Conservation (phyloP, 2,888 invertebrate genomes). For the Hydroisotoma schaefferi region DNA sequence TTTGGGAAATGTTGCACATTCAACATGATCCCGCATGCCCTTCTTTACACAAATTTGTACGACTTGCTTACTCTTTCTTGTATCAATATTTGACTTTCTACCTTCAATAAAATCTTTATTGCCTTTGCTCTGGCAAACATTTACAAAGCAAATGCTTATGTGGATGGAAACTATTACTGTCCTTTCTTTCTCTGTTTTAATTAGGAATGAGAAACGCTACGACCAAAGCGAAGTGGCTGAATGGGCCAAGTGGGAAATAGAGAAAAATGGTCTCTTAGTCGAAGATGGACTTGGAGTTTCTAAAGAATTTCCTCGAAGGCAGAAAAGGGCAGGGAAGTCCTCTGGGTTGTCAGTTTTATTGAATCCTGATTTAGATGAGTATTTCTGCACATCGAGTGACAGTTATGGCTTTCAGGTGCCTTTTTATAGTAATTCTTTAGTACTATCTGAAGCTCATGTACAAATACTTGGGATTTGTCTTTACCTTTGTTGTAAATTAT, state of each 20-base stretch:
- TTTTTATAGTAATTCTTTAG: no score
- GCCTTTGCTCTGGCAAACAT: no score
- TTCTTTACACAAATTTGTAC: slow-evolving; percentile 5
- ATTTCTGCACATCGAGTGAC: slow-evolving; percentile 40
- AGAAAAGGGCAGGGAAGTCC: slow-evolving; percentile 28
- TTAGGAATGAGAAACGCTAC: slow-evolving; percentile 30
- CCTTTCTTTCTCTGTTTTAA: no score
- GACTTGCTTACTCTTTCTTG: neutral
- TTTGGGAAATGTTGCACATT: slow-evolving; percentile 66
- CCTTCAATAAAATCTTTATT: no score
- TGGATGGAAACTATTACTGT: no score
- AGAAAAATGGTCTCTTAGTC: slow-evolving; percentile 25
- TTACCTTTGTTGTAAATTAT: no score
- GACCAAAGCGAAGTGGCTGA: slow-evolving; percentile 26
- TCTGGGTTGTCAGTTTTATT: slow-evolving; percentile 37
- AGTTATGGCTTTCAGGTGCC: slow-evolving; percentile 36
- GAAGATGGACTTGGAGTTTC: neutral
- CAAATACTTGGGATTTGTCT: no score
- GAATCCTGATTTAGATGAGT: slow-evolving; percentile 39
- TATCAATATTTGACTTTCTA: no score
- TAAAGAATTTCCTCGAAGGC: slow-evolving; percentile 24
- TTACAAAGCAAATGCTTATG: no score
- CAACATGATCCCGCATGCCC: slow-evolving; percentile 24
- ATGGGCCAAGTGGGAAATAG: slow-evolving; percentile 34
- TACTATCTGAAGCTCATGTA: no score